A percentile compares a stretch with the other conserved stretches of the same genome.
Evolutionary conservation across 2,888 invertebrate species (phyloP).

Genomic region (Apamea crenata): DNA sequence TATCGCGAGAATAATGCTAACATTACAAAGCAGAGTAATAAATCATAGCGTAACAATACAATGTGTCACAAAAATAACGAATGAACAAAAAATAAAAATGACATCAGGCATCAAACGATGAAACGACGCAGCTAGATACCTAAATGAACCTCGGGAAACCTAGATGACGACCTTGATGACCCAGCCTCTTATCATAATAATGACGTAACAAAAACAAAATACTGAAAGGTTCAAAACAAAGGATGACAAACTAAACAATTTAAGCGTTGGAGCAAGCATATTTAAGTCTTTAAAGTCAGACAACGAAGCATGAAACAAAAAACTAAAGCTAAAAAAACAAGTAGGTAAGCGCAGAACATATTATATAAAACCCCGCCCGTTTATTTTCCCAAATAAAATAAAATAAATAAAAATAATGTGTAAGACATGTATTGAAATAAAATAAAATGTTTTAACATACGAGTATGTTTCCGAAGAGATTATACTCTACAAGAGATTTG

Average conservation of each 20-base stretch:
- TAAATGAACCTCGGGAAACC: constrained; percentile 36
- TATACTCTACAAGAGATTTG: neutral
- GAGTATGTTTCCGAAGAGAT: neutral
- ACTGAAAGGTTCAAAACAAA: constrained; percentile 23
- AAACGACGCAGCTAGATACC: constrained; percentile 1
- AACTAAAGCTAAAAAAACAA: constrained; percentile 1
- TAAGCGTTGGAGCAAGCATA: neutral
- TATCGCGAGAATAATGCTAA: constrained; percentile 17
- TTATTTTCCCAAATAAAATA: too few relatives aligned
- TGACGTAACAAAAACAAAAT: constrained; percentile 4
- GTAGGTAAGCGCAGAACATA: constrained; percentile 4
- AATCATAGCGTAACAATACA: constrained; percentile 48
- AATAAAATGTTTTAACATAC: constrained; percentile 9
- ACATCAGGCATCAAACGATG: constrained; percentile 51
- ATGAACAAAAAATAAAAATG: constrained; percentile 50
- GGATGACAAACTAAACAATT: constrained; percentile 23
- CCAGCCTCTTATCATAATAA: neutral
- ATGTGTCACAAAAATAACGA: constrained; percentile 56
- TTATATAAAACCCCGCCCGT: too few relatives aligned
- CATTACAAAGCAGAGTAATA: constrained; percentile 47
- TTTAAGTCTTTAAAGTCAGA: neutral
- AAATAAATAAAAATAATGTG: too few relatives aligned
- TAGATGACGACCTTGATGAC: constrained; percentile 28
- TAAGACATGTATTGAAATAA: neutral
- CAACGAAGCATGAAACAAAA: constrained; percentile 8